Percentiles rank a stretch among this genome's conserved stretches.
Conservation (phyloP, 2,113 vertebrate genomes). For the Tupaia tana region DNA sequence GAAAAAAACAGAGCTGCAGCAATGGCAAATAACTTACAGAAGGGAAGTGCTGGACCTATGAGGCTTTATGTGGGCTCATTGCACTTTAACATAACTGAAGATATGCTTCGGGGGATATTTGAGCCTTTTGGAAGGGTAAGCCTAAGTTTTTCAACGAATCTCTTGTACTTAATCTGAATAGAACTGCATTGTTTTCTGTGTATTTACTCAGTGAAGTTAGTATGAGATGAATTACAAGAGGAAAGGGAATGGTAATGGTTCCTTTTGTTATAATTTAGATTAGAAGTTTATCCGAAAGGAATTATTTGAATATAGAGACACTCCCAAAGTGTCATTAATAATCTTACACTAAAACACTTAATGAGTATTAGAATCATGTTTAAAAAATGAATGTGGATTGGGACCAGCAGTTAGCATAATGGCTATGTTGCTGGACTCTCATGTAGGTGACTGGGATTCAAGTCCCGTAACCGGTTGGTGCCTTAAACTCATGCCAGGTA, state of each 20-base stretch:
- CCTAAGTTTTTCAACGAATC: background rate
- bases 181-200: background rate
- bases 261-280: background rate
- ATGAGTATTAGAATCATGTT: background rate
- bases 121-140: constrained; percentile 96
- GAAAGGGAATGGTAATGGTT: background rate
- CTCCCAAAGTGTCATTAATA: background rate
- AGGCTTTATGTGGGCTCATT: constrained; percentile 96
- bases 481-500: too few species aligned
- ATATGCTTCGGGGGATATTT: constrained; percentile 98
- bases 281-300: background rate
- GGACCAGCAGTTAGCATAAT: too few species aligned
- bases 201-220: background rate
- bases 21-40: constrained; percentile 96
- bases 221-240: background rate
- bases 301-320: background rate
- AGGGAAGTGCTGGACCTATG: constrained; percentile 94
- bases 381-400: background rate
- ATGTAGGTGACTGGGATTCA: too few species aligned
- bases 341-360: background rate
- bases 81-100: constrained; percentile 99
- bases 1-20: constrained; percentile 98
- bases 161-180: background rate
- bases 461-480: too few species aligned
- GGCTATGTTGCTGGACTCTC: too few species aligned